Evolutionary conservation across 2,797 vertebrate genomes (phyloP), one percentile per base, ranked within the genome.

Genomic region (Hippocampus kuda): DNA sequence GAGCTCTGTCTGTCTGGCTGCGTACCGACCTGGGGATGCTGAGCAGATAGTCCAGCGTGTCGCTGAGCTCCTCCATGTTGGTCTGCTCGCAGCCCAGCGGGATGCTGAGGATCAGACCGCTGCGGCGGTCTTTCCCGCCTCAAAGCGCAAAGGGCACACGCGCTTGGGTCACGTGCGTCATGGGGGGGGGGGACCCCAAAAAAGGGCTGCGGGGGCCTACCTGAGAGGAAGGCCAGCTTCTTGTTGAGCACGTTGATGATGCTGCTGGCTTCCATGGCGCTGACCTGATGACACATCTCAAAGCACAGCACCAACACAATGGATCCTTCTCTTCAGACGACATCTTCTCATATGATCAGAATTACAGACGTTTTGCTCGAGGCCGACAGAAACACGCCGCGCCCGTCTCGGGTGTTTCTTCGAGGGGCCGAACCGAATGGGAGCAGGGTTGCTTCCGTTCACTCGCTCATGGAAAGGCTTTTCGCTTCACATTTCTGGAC

Each of bases 101-200:
- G 88, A 99, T 98, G 77, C 95, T 98, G 84, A 99, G 89, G 89
- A 99, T 99, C 87, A 99, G 93, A 77, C 97, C 97, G 76, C 96
- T 98, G 79, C 96, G 94, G 76, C 96, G 90, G 88, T 99, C 96
- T 83, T 99, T 99, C 24, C 97, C 97, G 77, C 97, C 96, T 99
- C 34, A 60, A 51, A 53, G 67, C 15, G 68, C 13, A 70, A 26
- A 72, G 42, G 56, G 18, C 34, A 48, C 16, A 75, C 1, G 56
- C 11, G 70, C 12, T 51, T 51, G 11, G 27, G 46, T 66, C 46
- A 10, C 65, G 16, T 3, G 5, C 2, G 11, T 20, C 7, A 57
- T 0, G 38, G 7, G 34, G 34, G 34, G 5, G 3, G 30, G 30
- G 1, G 34, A 5, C 34, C 34, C 34, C 5, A 34, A 34, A 34